Percentiles rank a stretch among this genome's conserved stretches.
These are phyloP conservation scores for Oscheius sp. DNA, from an alignment of 2,888 invertebrate genomes.

Conservation along the genomic window DNA sequence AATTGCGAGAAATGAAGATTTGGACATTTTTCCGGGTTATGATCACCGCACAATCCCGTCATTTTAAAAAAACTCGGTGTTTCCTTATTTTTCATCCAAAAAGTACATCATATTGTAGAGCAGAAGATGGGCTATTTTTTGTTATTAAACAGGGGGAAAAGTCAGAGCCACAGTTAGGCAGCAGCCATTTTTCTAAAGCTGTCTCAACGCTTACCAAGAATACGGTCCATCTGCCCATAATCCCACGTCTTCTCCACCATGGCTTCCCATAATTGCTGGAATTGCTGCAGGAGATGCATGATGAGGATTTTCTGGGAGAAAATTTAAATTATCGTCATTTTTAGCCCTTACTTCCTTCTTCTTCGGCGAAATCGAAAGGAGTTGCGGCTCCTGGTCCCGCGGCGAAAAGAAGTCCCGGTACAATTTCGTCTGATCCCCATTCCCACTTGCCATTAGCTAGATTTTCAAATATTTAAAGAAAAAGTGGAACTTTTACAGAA, in stretches of 20 bases:
- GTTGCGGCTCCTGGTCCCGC: constrained; percentile 27
- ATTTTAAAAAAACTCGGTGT: no score
- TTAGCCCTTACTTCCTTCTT: not conserved
- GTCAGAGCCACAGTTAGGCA: not conserved
- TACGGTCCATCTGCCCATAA: constrained; percentile 36
- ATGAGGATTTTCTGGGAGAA: constrained; percentile 11
- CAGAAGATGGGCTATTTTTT: no score
- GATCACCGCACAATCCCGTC: no score
- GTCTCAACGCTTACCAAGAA: constrained; percentile 18
- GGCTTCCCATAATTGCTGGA: constrained; percentile 2
- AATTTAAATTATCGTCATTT: not conserved
- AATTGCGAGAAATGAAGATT: no score
- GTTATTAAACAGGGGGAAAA: not conserved
- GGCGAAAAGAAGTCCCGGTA: constrained; percentile 34
- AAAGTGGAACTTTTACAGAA: constrained; percentile 15
- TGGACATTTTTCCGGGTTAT: no score
- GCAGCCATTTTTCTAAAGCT: no score
- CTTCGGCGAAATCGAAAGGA: not conserved
- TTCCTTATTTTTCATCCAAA: no score
- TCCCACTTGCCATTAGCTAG: not conserved
- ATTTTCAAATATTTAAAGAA: not conserved
- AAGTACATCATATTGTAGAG: no score
- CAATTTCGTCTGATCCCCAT: not conserved
- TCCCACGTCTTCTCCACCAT: constrained; percentile 35
- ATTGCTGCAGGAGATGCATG: constrained; percentile 24